Evolutionary conservation across 2,888 invertebrate species (phyloP).

Genomic region (Tetragonisca angustula): DNA sequence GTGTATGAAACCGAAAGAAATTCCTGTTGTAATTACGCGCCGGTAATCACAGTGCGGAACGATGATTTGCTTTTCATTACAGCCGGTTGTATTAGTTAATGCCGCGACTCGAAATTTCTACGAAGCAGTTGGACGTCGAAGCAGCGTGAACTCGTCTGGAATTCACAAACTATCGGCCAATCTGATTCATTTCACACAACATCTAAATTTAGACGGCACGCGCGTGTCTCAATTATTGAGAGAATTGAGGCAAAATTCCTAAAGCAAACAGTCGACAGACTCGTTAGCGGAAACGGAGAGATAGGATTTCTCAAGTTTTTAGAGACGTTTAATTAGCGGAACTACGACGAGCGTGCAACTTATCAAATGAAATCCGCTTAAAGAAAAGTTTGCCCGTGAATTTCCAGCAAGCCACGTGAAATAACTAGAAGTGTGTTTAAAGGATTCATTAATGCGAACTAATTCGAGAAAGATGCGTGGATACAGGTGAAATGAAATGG

Average conservation of each 20-base stretch:
- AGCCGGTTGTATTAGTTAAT: constrained; percentile 9
- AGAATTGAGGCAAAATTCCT: constrained; percentile 13
- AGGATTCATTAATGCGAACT: neutral
- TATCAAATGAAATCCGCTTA: constrained; percentile 10
- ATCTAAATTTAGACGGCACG: neutral
- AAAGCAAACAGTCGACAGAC: constrained; percentile 12
- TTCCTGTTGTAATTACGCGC: constrained; percentile 20
- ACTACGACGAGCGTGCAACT: constrained; percentile 38
- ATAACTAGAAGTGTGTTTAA: neutral
- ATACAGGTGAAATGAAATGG: neutral
- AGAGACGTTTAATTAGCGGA: constrained; percentile 50
- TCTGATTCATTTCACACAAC: neutral
- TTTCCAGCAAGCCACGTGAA: neutral
- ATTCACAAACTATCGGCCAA: no score
- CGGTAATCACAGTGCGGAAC: constrained; percentile 4
- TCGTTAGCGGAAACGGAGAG: constrained; percentile 37
- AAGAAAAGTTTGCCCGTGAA: neutral
- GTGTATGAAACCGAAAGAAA: constrained; percentile 8
- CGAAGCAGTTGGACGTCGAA: neutral
- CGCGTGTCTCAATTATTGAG: neutral
- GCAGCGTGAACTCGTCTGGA: neutral
- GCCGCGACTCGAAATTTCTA: neutral
- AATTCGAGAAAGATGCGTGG: neutral
- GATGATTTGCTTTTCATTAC: constrained; percentile 25
- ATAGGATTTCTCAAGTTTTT: constrained; percentile 53